Evolutionary conservation across 2,113 vertebrate species (phyloP).

Genomic region (Lipophrys pholis): DNA sequence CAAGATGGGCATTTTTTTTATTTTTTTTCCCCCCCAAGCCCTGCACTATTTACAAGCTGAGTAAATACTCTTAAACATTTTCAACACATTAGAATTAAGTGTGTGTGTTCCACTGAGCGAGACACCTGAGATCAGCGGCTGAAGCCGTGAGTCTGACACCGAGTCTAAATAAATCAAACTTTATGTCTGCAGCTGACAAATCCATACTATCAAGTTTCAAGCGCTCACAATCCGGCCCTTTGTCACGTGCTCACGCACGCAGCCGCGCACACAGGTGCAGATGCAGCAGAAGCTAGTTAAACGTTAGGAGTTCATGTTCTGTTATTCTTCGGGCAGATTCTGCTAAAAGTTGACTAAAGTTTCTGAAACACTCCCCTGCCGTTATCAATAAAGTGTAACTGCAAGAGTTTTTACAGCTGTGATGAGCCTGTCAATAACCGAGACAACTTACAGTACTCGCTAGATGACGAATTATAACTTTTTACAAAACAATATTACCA

Average conservation of each 20-base stretch:
- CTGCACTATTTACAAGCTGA: constrained; percentile 50
- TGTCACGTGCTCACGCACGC: constrained; percentile 21
- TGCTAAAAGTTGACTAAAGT: too few relatives aligned
- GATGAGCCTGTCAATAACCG: constrained; percentile 58
- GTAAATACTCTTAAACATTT: constrained; percentile 69
- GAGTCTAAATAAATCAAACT: constrained; percentile 75
- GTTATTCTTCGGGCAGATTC: too few relatives aligned
- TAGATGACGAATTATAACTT: constrained; percentile 66
- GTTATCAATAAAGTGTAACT: too few relatives aligned
- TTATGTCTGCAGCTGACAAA: constrained; percentile 70
- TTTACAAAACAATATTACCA: constrained; percentile 73
- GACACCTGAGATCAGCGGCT: constrained; percentile 62
- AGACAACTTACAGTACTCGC: constrained; percentile 44
- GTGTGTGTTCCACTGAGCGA: constrained; percentile 39
- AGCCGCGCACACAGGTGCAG: not conserved
- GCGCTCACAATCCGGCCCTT: constrained; percentile 49
- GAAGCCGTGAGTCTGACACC: constrained; percentile 53
- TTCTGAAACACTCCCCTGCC: too few relatives aligned
- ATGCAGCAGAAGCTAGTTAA: not conserved
- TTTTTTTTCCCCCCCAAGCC: constrained; percentile 29
- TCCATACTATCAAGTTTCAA: constrained; percentile 63
- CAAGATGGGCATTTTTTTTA: constrained; percentile 26
- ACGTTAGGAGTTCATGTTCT: too few relatives aligned
- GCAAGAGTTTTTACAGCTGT: not conserved
- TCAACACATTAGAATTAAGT: constrained; percentile 58